A percentile compares a stretch with the other conserved stretches of the same genome.
phyloP scores from a whole-genome alignment of 2,113 vertebrate genomes.

The Semnopithecus entellus region DNA sequence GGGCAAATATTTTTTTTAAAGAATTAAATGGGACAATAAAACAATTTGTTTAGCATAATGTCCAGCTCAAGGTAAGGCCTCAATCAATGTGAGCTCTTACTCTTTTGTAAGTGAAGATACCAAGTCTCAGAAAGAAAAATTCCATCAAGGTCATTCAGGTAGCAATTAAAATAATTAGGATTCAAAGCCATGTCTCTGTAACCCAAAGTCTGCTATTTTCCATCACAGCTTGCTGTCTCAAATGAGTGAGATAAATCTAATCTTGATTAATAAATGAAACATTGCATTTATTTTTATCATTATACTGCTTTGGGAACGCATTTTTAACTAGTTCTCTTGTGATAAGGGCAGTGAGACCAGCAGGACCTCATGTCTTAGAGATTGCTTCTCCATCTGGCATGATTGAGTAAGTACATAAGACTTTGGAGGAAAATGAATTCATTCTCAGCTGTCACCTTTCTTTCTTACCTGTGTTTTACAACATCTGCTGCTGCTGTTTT shows the following conservation, averaged over 20 bases:
- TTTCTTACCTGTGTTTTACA: constrained; percentile 53
- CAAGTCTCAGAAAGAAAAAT: background rate
- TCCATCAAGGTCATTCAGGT: constrained; percentile 54
- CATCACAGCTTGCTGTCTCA: constrained; percentile 49
- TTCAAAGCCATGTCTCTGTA: constrained; percentile 50
- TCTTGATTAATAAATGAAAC: constrained; percentile 77
- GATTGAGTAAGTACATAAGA: constrained; percentile 48
- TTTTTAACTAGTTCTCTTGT: constrained; percentile 50
- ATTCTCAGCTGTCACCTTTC: constrained; percentile 47
- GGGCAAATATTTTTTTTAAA: background rate
- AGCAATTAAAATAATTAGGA: constrained; percentile 50
- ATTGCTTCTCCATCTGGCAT: constrained; percentile 64
- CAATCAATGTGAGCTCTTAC: constrained; percentile 12
- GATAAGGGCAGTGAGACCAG: constrained; percentile 50
- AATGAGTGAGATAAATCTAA: constrained; percentile 72
- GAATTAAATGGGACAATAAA: constrained; percentile 14
- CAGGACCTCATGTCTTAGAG: constrained; percentile 46
- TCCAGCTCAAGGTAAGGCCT: constrained; percentile 22
- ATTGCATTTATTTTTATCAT: constrained; percentile 60
- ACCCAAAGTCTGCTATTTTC: constrained; percentile 20
- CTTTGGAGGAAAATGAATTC: constrained; percentile 55
- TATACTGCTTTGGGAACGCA: constrained; percentile 29
- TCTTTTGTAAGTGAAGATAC: constrained; percentile 6
- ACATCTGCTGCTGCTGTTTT: constrained; percentile 60
- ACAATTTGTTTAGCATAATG: background rate